Evolutionary conservation across 1,140 invertebrate genomes (phyloP), one percentile per base, ranked within the genome.

Genomic region (Aradophagus sp.): DNA sequence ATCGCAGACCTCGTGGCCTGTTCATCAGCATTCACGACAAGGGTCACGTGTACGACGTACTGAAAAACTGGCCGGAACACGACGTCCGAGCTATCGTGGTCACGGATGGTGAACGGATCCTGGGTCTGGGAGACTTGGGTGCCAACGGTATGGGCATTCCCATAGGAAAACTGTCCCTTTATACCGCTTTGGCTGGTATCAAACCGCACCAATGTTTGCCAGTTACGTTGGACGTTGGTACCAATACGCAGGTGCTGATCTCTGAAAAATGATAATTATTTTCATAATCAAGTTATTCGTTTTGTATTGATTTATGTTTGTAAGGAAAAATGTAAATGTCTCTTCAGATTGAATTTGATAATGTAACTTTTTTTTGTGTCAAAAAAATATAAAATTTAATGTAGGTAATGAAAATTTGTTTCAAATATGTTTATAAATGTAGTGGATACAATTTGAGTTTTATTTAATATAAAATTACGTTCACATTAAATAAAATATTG

Each of bases 21-120:
- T 99, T 96, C 77, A 93, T 99, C 69, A 97, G 95, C 12, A 97
- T 99, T 39, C 92, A 99, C 81, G 98, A 99, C 80, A 93, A 93
- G 74, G 96, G 95, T 5, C 94, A 99, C 83, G 86, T 97, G 2
- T 94, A 93, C 75, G 91, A 95, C 23, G 89, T 96, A 3, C 77
- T 97, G 0, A 90, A 89, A 77, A 95, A 95, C 78, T 96, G 93
- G 93, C 97, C 96, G 0, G 92, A 95, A 77, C 87, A 90, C 7
- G 92, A 97, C 78, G 92, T 99, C 0, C 88, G 95, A 73, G 96
- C 95, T 0, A 91, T 98, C 71, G 92, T 96, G 6, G 96, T 99
- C 0, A 98, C 96, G 0, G 97, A 98, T 79, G 97, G 97, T 1
- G 96, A 98, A 79, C 87, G 95, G 29, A 97, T 98, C 78, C 86